Percentiles rank a stretch among this genome's conserved stretches.
phyloP scores from a whole-genome alignment of 2,797 vertebrate genomes.

The Cossypha niveicapilla region DNA sequence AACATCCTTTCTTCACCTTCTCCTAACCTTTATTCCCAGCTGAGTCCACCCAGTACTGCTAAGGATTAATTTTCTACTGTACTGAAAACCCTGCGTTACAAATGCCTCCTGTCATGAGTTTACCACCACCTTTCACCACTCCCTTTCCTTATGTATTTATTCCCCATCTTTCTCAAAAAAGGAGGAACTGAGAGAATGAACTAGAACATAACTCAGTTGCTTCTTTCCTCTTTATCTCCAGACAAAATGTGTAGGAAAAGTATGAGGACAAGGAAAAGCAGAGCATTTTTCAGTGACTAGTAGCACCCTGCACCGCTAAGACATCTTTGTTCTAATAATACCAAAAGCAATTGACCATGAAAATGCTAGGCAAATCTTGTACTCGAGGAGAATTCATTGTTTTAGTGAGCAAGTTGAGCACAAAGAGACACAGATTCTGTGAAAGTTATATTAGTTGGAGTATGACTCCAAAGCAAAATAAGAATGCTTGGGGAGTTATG shows the following conservation, averaged over 20 bases:
- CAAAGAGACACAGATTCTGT: neutral
- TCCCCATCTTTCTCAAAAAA: neutral
- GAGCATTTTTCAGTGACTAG: neutral
- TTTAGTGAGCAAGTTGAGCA: constrained; percentile 4
- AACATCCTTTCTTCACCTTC: neutral
- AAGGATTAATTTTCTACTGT: neutral
- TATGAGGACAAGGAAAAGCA: neutral
- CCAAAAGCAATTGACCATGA: constrained; percentile 30
- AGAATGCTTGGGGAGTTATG: neutral
- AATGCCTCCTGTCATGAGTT: neutral
- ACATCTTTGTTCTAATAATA: constrained; percentile 32
- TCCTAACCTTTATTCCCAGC: neutral
- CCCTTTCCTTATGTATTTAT: neutral
- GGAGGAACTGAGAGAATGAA: constrained; percentile 1
- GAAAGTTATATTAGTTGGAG: neutral
- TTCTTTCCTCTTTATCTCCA: neutral
- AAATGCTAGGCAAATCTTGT: neutral
- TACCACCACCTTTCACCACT: neutral
- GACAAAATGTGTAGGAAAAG: neutral
- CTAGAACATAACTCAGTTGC: neutral
- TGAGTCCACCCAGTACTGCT: neutral
- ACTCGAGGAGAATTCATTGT: neutral
- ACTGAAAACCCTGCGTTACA: neutral
- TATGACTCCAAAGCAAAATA: neutral
- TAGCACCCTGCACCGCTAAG: neutral